phyloP scores from a whole-genome alignment of 2,888 invertebrate genomes.

The Bedellia somnulentella region DNA sequence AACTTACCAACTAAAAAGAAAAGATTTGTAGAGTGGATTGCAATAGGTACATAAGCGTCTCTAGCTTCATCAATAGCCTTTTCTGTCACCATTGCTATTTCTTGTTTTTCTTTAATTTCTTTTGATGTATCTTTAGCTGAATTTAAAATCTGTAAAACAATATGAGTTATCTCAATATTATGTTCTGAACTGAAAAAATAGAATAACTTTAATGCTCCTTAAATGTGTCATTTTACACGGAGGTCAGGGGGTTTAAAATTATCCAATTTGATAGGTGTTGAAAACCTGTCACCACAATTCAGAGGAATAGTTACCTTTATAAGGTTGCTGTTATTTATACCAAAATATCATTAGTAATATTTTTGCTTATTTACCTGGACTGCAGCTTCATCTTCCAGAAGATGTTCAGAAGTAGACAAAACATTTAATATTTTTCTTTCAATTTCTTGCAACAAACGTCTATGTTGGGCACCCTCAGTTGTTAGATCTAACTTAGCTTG shows the following conservation, averaged over 20 bases:
- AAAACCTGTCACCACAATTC: too few relatives aligned
- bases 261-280: too few relatives aligned
- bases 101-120: slow-evolving; percentile 90
- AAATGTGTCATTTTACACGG: too few relatives aligned
- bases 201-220: too few relatives aligned
- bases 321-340: too few relatives aligned
- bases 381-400: slow-evolving; percentile 88
- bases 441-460: slow-evolving; percentile 80
- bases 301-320: too few relatives aligned
- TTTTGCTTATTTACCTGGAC: slow-evolving; percentile 56
- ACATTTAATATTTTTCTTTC: slow-evolving; percentile 84
- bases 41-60: slow-evolving; percentile 84
- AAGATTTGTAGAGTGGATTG: slow-evolving; percentile 83
- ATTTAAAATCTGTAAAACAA: slow-evolving; percentile 76
- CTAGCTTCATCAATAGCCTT: slow-evolving; percentile 85
- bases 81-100: slow-evolving; percentile 86
- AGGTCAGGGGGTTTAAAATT: too few relatives aligned
- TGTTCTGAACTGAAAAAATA: too few relatives aligned
- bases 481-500: slow-evolving; percentile 87
- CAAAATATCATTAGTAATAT: too few relatives aligned
- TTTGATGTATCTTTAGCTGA: slow-evolving; percentile 88
- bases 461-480: slow-evolving; percentile 76
- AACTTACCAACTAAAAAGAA: slow-evolving; percentile 86
- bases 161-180: too few relatives aligned
- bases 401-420: slow-evolving; percentile 47